A percentile compares a stretch with the other conserved stretches of the same genome.
phyloP scores from a whole-genome alignment of 2,113 vertebrate species.

The Crotalus tigris region DNA sequence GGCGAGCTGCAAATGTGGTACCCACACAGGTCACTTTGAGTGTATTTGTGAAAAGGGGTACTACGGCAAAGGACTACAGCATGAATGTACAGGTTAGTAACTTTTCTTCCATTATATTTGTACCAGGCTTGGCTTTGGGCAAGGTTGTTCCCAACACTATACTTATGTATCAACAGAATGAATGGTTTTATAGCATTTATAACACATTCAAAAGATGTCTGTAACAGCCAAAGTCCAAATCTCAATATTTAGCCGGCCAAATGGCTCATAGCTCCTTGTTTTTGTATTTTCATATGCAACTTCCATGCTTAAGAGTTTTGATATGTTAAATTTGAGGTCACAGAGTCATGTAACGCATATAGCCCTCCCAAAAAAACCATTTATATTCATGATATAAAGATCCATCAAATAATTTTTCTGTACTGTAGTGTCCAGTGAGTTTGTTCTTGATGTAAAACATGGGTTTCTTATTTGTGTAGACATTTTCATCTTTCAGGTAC shows the following conservation, averaged over 20 bases:
- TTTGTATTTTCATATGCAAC: not conserved
- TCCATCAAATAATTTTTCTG: not conserved
- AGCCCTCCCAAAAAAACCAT: not conserved
- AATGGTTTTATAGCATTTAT: not conserved
- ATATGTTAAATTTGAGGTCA: not conserved
- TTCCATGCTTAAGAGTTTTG: not conserved
- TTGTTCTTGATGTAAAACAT: not conserved
- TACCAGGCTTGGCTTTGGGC: not conserved
- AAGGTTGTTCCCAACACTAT: not conserved
- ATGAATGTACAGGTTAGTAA: conserved; percentile 88
- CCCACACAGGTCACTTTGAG: conserved; percentile 95
- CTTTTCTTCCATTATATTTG: not conserved
- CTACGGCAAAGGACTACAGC: conserved; percentile 90
- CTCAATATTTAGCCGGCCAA: not conserved
- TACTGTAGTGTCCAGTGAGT: not conserved
- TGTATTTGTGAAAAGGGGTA: conserved; percentile 96
- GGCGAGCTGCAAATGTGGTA: conserved; percentile 97
- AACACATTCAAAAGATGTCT: not conserved
- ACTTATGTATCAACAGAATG: not conserved
- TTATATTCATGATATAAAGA: not conserved
- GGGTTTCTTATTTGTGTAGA: not conserved
- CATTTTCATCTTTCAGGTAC: not conserved
- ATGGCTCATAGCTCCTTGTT: not conserved
- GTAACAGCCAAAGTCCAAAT: not conserved
- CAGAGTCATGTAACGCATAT: not conserved